phyloP scores from a whole-genome alignment of 2,113 vertebrate genomes.

The Callocephalon fimbriatum region DNA sequence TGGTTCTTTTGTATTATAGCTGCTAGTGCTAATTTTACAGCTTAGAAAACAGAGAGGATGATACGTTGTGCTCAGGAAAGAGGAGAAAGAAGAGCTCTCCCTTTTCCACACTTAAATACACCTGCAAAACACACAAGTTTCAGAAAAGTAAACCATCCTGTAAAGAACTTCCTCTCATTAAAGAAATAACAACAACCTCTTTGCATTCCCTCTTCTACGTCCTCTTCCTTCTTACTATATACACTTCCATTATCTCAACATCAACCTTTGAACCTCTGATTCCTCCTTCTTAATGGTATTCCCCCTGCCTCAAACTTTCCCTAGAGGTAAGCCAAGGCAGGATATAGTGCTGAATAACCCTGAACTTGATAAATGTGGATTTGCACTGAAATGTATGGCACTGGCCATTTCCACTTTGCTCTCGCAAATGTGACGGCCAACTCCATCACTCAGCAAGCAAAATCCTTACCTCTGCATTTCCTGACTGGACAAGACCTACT shows the following conservation, averaged over 20 bases:
- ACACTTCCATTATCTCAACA: not conserved
- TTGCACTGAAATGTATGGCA: not conserved
- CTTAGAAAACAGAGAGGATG: not conserved
- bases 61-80: not conserved
- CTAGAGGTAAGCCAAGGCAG: not conserved
- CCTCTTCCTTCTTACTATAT: not conserved
- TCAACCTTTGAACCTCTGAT: not conserved
- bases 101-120: not conserved
- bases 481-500: not conserved
- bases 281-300: not conserved
- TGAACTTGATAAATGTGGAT: not conserved
- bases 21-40: conserved; percentile 26
- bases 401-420: not conserved
- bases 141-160: not conserved
- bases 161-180: not conserved
- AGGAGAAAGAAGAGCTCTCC: not conserved
- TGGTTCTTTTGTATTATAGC: not conserved
- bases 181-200: not conserved
- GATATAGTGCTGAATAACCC: not conserved
- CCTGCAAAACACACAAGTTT: not conserved
- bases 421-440: not conserved
- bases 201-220: not conserved
- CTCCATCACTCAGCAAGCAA: not conserved
- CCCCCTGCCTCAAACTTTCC: not conserved
- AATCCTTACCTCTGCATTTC: not conserved